Base-by-base conservation (phyloP, 2,113 vertebrate species). In the Sterrhoptilus dennistouni region DNA sequence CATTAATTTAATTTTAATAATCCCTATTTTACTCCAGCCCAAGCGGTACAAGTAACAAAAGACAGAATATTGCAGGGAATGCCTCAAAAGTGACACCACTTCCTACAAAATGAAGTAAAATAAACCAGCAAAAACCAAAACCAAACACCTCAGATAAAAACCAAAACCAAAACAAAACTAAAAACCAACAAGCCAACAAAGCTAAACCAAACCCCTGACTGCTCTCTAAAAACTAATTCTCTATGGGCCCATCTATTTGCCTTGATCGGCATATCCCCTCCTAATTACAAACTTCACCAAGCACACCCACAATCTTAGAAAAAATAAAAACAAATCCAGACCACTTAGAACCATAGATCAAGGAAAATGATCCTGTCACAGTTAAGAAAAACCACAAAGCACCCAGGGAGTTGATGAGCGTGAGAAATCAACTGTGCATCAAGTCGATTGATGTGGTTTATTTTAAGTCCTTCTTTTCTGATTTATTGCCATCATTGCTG, bases 391-490 rank as follows among this genome's bases (percentile, higher is more conserved):
- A 35, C 12, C 89, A 95, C 71, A 97, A 93, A 95, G 82, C 71
- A 88, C 40, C 66, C 85, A 91, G 89, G 69, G 75, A 81, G 75
- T 91, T 94, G 92, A 93, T 74, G 75, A 79, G 81, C 57, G 28
- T 49, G 54, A 95, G 90, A 76, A 97, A 97, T 94, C 96, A 96
- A 91, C 95, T 38, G 5, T 56, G 80, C 79, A 76, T 70, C 81
- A 82, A 87, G 71, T 45, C 66, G 0, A 90, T 90, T 93, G 87
- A 81, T 56, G 72, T 2, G 5, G 82, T 91, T 95, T 96, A 95
- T 95, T 96, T 96, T 70, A 94, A 93, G 92, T 95, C 94, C 79
- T 95, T 86, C 91, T 96, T 72, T 86, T 95, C 84, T 97, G 94
- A 97, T 96, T 97, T 96, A 96, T 90, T 90, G 86, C 87, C 84